These are phyloP conservation scores for Sphaeramia orbicularis DNA, from an alignment of 2,797 vertebrate genomes.

Conservation along the genomic window DNA sequence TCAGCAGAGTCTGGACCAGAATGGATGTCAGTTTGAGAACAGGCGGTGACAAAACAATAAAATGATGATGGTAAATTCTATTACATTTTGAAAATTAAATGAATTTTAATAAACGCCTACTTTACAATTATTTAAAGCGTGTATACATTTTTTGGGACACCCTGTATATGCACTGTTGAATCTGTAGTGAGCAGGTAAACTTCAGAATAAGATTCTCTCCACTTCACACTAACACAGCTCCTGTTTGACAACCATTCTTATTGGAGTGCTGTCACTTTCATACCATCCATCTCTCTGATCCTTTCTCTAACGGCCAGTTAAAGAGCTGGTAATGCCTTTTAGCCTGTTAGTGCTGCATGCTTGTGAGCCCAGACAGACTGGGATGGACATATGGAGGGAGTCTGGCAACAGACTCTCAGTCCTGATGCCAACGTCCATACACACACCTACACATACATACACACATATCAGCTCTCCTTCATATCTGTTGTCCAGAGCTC, in stretches of 20 bases:
- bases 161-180: not conserved
- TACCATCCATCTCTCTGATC: slow-evolving; percentile 45
- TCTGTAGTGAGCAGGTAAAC: slow-evolving; percentile 11
- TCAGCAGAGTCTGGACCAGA: too few relatives aligned
- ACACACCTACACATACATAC: slow-evolving; percentile 31
- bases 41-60: too few relatives aligned
- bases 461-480: slow-evolving; percentile 32
- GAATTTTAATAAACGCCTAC: too few relatives aligned
- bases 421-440: slow-evolving; percentile 58
- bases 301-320: slow-evolving; percentile 54
- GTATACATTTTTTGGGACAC: too few relatives aligned
- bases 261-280: slow-evolving; percentile 48
- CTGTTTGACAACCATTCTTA: slow-evolving; percentile 41
- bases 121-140: too few relatives aligned
- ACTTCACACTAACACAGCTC: slow-evolving; percentile 41
- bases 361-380: slow-evolving; percentile 66
- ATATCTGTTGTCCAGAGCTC: slow-evolving; percentile 42
- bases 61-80: too few relatives aligned
- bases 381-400: slow-evolving; percentile 76
- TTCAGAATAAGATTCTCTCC: slow-evolving; percentile 29
- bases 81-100: too few relatives aligned
- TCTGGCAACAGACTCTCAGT: slow-evolving; percentile 63
- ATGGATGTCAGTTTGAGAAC: too few relatives aligned
- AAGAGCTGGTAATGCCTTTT: slow-evolving; percentile 67
- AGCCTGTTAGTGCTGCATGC: slow-evolving; percentile 67